Evolutionary conservation across 1,140 invertebrate genomes (phyloP).

Genomic region (Ooceraea biroi): DNA sequence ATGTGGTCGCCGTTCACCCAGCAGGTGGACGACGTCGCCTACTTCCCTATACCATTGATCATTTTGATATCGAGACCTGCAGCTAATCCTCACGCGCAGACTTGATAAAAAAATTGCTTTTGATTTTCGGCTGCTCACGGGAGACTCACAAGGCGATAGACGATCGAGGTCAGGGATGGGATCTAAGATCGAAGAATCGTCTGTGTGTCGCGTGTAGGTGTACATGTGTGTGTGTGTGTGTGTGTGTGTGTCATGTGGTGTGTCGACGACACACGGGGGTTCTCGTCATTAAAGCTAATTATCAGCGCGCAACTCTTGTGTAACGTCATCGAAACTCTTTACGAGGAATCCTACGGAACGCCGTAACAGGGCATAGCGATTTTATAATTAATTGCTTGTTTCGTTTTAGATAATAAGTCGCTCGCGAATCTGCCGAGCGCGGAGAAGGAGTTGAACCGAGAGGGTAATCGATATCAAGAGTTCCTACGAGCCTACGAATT

Average conservation of each 20-base stretch:
- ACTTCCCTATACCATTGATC: slow-evolving; percentile 10
- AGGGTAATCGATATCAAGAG: slow-evolving; percentile 50
- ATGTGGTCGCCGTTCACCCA: not conserved
- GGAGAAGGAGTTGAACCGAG: slow-evolving; percentile 46
- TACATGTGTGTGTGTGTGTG: not conserved
- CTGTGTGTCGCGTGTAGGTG: not conserved
- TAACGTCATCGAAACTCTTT: slow-evolving; percentile 28
- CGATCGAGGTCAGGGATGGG: slow-evolving; percentile 34
- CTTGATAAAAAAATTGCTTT: slow-evolving; percentile 74
- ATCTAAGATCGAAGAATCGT: slow-evolving; percentile 33
- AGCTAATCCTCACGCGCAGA: slow-evolving; percentile 30
- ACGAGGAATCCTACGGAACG: slow-evolving; percentile 53
- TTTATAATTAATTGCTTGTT: slow-evolving; percentile 62
- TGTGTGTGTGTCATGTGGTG: not conserved
- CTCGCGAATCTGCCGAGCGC: slow-evolving; percentile 36
- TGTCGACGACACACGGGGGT: slow-evolving; percentile 37
- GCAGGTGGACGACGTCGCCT: not conserved
- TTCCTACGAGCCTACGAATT: slow-evolving; percentile 65
- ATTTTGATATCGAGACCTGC: slow-evolving; percentile 54
- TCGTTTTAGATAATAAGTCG: slow-evolving; percentile 42
- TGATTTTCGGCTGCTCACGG: slow-evolving; percentile 72
- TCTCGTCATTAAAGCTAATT: slow-evolving; percentile 44
- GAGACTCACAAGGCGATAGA: slow-evolving; percentile 40
- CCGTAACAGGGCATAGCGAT: slow-evolving; percentile 45
- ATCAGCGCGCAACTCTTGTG: slow-evolving; percentile 28